These are phyloP conservation scores for Byasa hedistus DNA, from an alignment of 2,888 invertebrate genomes.

Conservation along the genomic window DNA sequence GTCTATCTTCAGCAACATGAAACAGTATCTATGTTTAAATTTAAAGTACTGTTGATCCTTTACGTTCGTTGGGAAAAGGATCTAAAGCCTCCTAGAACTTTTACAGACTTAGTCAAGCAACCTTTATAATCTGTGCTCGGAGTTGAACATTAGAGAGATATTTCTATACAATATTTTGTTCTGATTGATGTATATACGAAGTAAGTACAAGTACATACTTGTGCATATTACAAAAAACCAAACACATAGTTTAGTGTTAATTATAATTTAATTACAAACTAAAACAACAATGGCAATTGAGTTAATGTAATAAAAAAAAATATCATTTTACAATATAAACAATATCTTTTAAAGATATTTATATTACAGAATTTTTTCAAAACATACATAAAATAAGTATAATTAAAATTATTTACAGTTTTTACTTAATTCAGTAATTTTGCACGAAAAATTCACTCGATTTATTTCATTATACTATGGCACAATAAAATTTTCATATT, in stretches of 20 bases:
- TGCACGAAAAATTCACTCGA: neutral
- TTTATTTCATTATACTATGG: conserved; percentile 25
- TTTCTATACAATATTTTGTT: too few relatives aligned
- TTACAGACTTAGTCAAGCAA: too few relatives aligned
- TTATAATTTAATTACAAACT: conserved; percentile 65
- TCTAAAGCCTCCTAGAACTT: too few relatives aligned
- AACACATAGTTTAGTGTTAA: conserved; percentile 39
- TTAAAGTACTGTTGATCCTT: too few relatives aligned
- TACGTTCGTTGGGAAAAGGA: too few relatives aligned
- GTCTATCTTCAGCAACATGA: too few relatives aligned
- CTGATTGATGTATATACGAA: too few relatives aligned
- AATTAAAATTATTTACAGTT: conserved; percentile 18
- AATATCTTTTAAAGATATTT: conserved; percentile 60
- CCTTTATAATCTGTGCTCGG: too few relatives aligned
- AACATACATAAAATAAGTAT: conserved; percentile 28
- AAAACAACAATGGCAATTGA: conserved; percentile 69
- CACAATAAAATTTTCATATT: conserved; percentile 18
- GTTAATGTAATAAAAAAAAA: conserved; percentile 45
- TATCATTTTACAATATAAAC: conserved; percentile 40
- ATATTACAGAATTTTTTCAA: conserved; percentile 32
- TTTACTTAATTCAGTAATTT: conserved; percentile 6
- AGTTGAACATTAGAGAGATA: too few relatives aligned
- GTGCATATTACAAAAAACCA: neutral
- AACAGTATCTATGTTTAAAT: too few relatives aligned
- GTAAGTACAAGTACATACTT: too few relatives aligned